Evolutionary conservation across 2,888 invertebrate species (phyloP).

Genomic region (Tetragnatha montana): DNA sequence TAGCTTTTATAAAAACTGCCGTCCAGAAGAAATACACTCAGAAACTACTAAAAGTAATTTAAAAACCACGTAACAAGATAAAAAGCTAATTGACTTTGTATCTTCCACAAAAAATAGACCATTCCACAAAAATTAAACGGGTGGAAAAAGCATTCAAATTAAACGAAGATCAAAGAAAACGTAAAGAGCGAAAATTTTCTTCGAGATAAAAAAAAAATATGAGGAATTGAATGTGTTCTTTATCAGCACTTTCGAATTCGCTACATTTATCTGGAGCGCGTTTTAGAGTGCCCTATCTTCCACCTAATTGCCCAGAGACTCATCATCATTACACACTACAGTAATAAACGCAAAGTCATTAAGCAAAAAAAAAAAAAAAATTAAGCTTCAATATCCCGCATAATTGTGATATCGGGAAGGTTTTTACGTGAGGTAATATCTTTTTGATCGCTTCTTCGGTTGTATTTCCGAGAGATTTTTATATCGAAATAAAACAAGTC

Average conservation of each 20-base stretch:
- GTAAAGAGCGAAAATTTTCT: neutral
- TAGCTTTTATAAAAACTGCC: too few species aligned
- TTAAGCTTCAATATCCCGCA: conserved; percentile 50
- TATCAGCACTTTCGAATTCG: conserved; percentile 7
- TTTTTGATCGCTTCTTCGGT: conserved; percentile 45
- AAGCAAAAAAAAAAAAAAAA: conserved; percentile 38
- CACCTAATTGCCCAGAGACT: conserved; percentile 39
- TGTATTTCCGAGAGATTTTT: conserved; percentile 12
- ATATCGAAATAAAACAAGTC: conserved; percentile 40
- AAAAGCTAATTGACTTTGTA: too few species aligned
- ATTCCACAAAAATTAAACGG: neutral
- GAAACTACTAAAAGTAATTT: too few species aligned
- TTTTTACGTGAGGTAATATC: conserved; percentile 57
- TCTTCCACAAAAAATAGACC: neutral
- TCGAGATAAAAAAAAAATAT: neutral
- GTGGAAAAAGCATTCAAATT: neutral
- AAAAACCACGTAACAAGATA: too few species aligned
- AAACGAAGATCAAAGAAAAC: neutral
- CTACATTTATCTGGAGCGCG: conserved; percentile 31
- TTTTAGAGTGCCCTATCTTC: conserved; percentile 24
- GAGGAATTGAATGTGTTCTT: conserved; percentile 19
- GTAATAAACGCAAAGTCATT: conserved; percentile 58
- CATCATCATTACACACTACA: conserved; percentile 50
- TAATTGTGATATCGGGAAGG: conserved; percentile 55
- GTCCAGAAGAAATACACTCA: too few species aligned